phyloP scores from a whole-genome alignment of 2,113 vertebrate genomes.

The Corydoras maculifer region DNA sequence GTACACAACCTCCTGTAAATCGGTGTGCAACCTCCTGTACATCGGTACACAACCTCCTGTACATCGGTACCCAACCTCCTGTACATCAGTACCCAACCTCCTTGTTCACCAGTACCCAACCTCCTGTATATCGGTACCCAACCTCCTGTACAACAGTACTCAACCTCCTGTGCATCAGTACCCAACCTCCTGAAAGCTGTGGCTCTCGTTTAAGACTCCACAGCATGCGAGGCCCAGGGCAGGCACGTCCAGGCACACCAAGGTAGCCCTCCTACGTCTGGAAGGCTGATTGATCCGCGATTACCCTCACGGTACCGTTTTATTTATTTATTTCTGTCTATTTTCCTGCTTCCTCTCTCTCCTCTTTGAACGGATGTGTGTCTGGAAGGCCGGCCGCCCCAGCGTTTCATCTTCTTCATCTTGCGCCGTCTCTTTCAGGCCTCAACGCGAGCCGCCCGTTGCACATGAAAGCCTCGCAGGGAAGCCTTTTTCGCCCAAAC shows the following conservation, averaged over 20 bases:
- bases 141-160: too few species aligned
- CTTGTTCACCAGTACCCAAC: too few species aligned
- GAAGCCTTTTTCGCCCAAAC: slow-evolving; percentile 28
- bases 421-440: slow-evolving; percentile 21
- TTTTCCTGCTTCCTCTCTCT: neutral
- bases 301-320: slow-evolving; percentile 1
- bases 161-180: too few species aligned
- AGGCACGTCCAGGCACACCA: neutral
- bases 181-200: too few species aligned
- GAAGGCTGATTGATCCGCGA: slow-evolving; percentile 19
- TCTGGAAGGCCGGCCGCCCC: slow-evolving; percentile 7
- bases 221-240: neutral
- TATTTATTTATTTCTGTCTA: neutral
- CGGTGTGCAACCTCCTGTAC: too few species aligned
- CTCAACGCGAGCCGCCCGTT: neutral
- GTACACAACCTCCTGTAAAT: too few species aligned
- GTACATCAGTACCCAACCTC: too few species aligned
- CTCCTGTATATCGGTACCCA: too few species aligned
- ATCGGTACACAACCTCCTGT: too few species aligned
- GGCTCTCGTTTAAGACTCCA: neutral
- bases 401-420: slow-evolving; percentile 10
- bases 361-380: slow-evolving; percentile 2
- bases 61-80: too few species aligned
- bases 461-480: slow-evolving; percentile 28
- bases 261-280: neutral